These are phyloP conservation scores for Manis crassicaudata DNA, from an alignment of 2,797 vertebrate genomes.

Conservation along the genomic window DNA sequence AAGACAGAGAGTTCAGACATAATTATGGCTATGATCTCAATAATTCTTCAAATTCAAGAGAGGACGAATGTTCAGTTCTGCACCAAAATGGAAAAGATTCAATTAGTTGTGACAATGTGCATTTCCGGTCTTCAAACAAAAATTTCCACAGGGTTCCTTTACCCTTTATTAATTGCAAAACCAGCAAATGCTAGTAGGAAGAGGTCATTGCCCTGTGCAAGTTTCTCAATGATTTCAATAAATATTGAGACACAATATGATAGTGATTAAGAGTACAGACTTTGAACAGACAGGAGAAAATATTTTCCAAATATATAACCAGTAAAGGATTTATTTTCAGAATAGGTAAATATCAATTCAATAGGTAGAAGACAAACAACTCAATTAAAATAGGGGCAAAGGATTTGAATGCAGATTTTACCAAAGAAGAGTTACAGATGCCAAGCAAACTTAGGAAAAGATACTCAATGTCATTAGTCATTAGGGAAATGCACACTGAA, in stretches of 20 bases:
- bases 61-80: background rate
- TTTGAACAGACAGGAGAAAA: background rate
- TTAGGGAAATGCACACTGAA: background rate
- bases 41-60: background rate
- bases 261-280: background rate
- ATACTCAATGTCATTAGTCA: background rate
- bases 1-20: background rate
- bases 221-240: background rate
- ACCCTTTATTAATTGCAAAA: background rate
- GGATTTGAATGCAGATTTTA: background rate
- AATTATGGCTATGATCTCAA: background rate
- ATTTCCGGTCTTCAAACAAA: constrained; percentile 14
- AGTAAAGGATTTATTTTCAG: background rate
- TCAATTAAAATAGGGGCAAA: background rate
- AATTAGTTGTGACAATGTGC: constrained; percentile 15
- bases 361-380: background rate
- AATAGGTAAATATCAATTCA: background rate
- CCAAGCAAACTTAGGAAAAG: background rate
- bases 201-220: background rate
- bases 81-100: constrained; percentile 10
- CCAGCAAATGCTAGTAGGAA: background rate
- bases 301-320: background rate
- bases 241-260: background rate
- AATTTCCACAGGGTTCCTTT: background rate
- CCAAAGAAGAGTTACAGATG: background rate